These are phyloP conservation scores for Cercocebus atys DNA, from an alignment of 2,113 vertebrate species.

Conservation along the genomic window DNA sequence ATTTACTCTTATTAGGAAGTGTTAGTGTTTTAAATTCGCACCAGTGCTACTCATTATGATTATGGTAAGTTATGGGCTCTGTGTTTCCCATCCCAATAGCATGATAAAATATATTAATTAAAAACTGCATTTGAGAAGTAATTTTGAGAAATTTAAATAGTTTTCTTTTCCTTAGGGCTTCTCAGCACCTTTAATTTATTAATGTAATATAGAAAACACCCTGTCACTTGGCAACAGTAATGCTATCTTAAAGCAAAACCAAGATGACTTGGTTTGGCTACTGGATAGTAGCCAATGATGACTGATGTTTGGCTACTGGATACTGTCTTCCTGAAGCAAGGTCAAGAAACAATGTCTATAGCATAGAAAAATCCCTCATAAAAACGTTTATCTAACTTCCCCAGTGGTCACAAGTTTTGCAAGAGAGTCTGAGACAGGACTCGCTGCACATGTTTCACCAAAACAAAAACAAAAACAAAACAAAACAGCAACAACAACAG, in stretches of 20 bases:
- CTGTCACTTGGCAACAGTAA: background rate
- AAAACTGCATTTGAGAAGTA: constrained; percentile 9
- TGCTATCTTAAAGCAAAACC: background rate
- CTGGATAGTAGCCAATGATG: too few species aligned
- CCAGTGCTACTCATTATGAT: background rate
- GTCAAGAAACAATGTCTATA: background rate
- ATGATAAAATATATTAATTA: background rate
- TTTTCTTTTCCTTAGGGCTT: background rate
- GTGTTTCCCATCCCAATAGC: background rate
- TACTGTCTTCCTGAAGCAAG: too few species aligned
- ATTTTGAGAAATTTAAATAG: background rate
- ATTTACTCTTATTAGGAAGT: background rate
- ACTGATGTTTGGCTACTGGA: too few species aligned
- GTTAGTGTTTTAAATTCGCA: background rate
- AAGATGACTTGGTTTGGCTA: background rate
- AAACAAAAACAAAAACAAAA: background rate
- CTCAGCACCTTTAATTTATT: background rate
- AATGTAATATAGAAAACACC: background rate
- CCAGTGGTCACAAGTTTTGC: background rate
- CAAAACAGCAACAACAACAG: too few species aligned
- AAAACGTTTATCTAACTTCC: background rate
- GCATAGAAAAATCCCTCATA: background rate
- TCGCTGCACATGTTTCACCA: background rate
- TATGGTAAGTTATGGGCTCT: background rate
- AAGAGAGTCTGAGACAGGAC: background rate